Conservation (phyloP, 2,113 vertebrate genomes). For the Vombatus ursinus region DNA sequence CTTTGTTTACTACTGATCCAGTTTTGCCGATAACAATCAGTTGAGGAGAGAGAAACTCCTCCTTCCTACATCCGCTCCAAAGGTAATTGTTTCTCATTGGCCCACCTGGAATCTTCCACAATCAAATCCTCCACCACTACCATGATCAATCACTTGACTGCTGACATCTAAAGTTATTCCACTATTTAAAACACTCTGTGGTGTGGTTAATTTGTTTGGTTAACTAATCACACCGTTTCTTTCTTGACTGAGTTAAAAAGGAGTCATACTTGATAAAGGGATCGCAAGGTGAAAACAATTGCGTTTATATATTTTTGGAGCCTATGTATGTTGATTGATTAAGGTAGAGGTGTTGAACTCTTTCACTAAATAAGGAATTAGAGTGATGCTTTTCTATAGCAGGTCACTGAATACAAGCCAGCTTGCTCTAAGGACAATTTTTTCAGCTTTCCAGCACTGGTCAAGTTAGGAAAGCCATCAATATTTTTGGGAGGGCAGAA, state of each 20-base stretch:
- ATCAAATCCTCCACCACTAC: background rate
- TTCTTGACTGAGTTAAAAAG: background rate
- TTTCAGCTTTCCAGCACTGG: slow-evolving; percentile 65
- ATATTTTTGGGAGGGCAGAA: slow-evolving; percentile 74
- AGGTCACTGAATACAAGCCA: slow-evolving; percentile 1
- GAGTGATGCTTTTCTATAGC: background rate
- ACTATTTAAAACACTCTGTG: background rate
- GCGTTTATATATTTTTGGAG: background rate
- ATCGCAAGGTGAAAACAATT: background rate
- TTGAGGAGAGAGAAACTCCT: background rate
- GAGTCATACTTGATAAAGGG: background rate
- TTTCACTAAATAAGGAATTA: background rate
- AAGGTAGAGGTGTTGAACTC: background rate
- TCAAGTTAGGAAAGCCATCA: slow-evolving; percentile 70
- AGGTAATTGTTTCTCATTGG: background rate
- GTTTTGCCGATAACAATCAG: background rate
- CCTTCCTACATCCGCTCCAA: background rate
- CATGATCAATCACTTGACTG: background rate
- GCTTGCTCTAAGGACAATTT: slow-evolving; percentile 65
- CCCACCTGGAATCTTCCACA: background rate
- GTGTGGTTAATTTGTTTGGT: background rate
- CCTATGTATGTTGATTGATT: background rate
- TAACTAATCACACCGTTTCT: background rate
- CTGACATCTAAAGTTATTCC: background rate
- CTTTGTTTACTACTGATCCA: background rate